These are phyloP conservation scores for Lycorma delicatula DNA, from an alignment of 1,140 invertebrate species.

Conservation along the genomic window DNA sequence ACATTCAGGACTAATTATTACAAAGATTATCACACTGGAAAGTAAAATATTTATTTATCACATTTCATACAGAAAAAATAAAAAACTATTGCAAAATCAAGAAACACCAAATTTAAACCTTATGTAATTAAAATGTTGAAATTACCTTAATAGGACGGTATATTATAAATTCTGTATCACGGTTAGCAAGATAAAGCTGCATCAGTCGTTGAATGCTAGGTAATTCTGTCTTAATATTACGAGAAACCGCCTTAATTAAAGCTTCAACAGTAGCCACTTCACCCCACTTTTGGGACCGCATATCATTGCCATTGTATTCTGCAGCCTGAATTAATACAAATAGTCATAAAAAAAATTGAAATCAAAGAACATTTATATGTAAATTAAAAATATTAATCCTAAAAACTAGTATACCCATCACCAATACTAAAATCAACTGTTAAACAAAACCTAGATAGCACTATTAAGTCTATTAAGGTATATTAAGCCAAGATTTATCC, in stretches of 20 bases:
- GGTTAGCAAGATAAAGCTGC: conserved; percentile 92
- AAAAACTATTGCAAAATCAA: neutral
- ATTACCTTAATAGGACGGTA: conserved; percentile 82
- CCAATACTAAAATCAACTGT: too few species aligned
- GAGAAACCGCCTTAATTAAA: conserved; percentile 50
- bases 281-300: conserved; percentile 18
- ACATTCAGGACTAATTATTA: too few species aligned
- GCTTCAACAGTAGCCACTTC: conserved; percentile 4
- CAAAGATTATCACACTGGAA: neutral
- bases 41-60: neutral
- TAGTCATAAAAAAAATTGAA: too few species aligned
- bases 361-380: too few species aligned
- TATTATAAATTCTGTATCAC: conserved; percentile 91
- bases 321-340: conserved; percentile 21
- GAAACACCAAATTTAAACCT: too few species aligned
- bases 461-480: too few species aligned
- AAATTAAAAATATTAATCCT: too few species aligned
- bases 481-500: too few species aligned
- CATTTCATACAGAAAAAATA: neutral
- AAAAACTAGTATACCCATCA: too few species aligned
- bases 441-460: too few species aligned
- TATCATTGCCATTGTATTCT: conserved; percentile 8
- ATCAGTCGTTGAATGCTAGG: conserved; percentile 76
- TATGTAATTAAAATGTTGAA: conserved; percentile 15
- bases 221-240: conserved; percentile 68